A percentile compares a stretch with the other conserved stretches of the same genome.
Evolutionary conservation across 2,888 invertebrate species (phyloP).

Genomic region (Tridacna gigas): DNA sequence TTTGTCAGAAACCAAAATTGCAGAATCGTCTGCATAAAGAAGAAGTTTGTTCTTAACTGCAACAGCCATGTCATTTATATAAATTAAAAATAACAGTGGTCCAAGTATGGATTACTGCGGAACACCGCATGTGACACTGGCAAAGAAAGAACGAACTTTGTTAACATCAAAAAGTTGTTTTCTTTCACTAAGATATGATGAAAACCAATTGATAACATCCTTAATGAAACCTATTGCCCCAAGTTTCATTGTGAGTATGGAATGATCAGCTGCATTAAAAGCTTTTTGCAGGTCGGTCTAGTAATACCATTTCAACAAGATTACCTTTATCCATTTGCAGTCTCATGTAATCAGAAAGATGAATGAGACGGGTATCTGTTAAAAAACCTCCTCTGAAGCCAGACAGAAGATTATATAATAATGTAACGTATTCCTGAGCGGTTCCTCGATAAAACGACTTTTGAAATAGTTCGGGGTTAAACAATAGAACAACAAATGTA

Average conservation of each 20-base stretch:
- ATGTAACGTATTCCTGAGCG: too few relatives aligned
- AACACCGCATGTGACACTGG: too few relatives aligned
- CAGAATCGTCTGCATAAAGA: too few relatives aligned
- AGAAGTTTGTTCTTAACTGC: too few relatives aligned
- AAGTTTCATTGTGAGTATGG: constrained; percentile 15
- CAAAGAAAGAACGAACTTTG: neutral
- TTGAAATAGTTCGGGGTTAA: too few relatives aligned
- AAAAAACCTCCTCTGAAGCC: constrained; percentile 31
- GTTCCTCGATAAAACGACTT: too few relatives aligned
- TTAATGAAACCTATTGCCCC: neutral
- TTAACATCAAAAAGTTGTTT: neutral
- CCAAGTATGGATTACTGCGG: too few relatives aligned
- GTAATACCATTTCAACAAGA: constrained; percentile 27
- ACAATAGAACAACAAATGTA: too few relatives aligned
- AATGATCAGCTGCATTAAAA: neutral
- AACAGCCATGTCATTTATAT: too few relatives aligned
- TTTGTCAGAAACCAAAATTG: too few relatives aligned
- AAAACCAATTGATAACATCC: neutral
- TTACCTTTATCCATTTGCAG: constrained; percentile 22
- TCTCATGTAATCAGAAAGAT: constrained; percentile 39
- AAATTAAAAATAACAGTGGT: too few relatives aligned
- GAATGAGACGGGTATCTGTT: constrained; percentile 44
- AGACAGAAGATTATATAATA: neutral
- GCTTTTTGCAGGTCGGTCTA: constrained; percentile 18
- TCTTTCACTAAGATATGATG: neutral